Conservation (phyloP, 2,113 vertebrate genomes). For the Crotalus horridus region DNA sequence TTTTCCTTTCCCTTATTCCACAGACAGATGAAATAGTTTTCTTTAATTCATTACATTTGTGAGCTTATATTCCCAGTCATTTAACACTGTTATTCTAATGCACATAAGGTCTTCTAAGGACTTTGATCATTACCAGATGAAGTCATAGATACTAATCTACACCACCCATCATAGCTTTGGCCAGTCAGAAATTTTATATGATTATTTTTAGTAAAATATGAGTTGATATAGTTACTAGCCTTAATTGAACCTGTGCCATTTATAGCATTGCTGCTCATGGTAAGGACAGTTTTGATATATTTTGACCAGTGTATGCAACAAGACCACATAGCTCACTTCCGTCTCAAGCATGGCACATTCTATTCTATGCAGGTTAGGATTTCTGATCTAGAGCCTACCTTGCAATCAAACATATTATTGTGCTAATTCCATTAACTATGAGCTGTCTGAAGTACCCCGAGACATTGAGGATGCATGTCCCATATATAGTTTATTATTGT, state of each 20-base stretch:
- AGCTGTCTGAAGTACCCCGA: background rate
- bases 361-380: background rate
- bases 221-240: background rate
- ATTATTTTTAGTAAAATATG: background rate
- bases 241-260: background rate
- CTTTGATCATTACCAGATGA: background rate
- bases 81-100: background rate
- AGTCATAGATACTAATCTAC: background rate
- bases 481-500: background rate
- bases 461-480: background rate
- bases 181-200: background rate
- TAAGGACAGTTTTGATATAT: background rate
- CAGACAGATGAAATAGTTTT: background rate
- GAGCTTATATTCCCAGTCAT: background rate
- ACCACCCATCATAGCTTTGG: background rate
- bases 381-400: background rate
- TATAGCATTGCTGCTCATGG: background rate
- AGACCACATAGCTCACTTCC: background rate
- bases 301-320: background rate
- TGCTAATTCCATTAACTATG: background rate
- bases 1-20: background rate
- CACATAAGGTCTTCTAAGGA: background rate
- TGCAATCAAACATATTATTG: background rate
- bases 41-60: background rate
- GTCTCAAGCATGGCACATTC: background rate